phyloP scores from a whole-genome alignment of 2,888 invertebrate species.

The Choristoneura rosaceana region DNA sequence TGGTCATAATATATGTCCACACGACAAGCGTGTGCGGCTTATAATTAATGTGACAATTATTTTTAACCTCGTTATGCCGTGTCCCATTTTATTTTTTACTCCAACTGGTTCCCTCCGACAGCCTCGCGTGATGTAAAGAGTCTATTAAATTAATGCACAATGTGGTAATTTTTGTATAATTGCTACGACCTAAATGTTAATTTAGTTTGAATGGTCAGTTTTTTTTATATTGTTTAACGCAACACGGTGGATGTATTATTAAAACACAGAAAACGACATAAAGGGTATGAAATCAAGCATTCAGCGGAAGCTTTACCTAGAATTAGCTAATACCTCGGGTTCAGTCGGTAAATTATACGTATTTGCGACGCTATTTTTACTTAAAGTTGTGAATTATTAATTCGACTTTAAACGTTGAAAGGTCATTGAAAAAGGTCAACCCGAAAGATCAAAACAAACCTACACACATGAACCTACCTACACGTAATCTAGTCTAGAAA shows the following conservation, averaged over 20 bases:
- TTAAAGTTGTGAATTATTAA: background rate
- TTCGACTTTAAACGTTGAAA: background rate
- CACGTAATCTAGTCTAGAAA: too few species aligned
- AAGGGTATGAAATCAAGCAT: background rate
- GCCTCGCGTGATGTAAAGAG: slow-evolving; percentile 33
- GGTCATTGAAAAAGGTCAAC: background rate
- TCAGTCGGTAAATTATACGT: background rate
- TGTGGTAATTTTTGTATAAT: slow-evolving; percentile 33
- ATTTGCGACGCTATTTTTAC: background rate
- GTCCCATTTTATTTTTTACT: slow-evolving; percentile 23
- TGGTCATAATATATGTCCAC: slow-evolving; percentile 7
- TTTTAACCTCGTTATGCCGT: slow-evolving; percentile 23
- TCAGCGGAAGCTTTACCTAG: slow-evolving; percentile 5
- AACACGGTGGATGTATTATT: slow-evolving; percentile 4
- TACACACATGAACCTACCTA: too few species aligned
- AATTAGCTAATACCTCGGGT: background rate
- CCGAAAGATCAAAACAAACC: background rate
- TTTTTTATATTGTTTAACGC: slow-evolving; percentile 13
- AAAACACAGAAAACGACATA: background rate
- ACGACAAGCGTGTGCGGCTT: slow-evolving; percentile 17
- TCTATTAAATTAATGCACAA: slow-evolving; percentile 38
- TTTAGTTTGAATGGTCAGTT: slow-evolving; percentile 15
- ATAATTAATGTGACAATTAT: slow-evolving; percentile 19
- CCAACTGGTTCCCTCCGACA: slow-evolving; percentile 6
- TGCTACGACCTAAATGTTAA: slow-evolving; percentile 37